Base-by-base conservation (phyloP, 2,797 vertebrate species). In the Coregonus sp. region DNA sequence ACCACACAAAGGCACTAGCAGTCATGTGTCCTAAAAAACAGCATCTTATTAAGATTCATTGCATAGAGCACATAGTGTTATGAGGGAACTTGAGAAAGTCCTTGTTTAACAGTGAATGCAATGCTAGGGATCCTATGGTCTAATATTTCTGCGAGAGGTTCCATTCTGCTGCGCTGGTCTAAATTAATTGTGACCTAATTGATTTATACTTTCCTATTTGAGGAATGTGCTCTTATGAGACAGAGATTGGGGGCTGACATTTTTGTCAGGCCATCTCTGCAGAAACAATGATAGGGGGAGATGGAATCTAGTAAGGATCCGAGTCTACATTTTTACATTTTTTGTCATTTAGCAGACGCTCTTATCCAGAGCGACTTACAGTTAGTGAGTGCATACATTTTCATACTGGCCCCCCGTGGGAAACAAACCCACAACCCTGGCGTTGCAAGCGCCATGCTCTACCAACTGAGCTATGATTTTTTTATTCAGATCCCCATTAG, bases 151-250 rank as follows among this genome's bases (percentile, higher is more conserved):
- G 78, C 75, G 74, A 73, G 73, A 74, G 77, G 73, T 77, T 76
- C 77, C 76, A 74, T 83, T 80, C 61, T 66, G 75, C 79, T 73
- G 7, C 47, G 68, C 79, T 70, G 37, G 15, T 37, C 78, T 73
- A 73, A 81, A 81, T 66, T 52, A 73, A 81, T 87, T 86, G 86
- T 74, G 80, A 84, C 78, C 59, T 87, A 80, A 76, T 67, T 71
- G 82, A 86, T 87, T 86, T 87, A 80, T 81, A 74, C 66, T 76
- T 82, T 82, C 81, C 61, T 82, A 83, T 86, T 87, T 87, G 83
- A 87, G 77, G 70, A 77, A 83, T 84, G 84, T 80, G 79, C 31
- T 68, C 79, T 83, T 75, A 76, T 82, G 80, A 88, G 77, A 75
- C 67, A 81, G 74, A 78, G 78, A 85, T 76, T 35, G 68, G 77